Evolutionary conservation across 2,888 invertebrate species (phyloP).

Genomic region (Volucella zonaria): DNA sequence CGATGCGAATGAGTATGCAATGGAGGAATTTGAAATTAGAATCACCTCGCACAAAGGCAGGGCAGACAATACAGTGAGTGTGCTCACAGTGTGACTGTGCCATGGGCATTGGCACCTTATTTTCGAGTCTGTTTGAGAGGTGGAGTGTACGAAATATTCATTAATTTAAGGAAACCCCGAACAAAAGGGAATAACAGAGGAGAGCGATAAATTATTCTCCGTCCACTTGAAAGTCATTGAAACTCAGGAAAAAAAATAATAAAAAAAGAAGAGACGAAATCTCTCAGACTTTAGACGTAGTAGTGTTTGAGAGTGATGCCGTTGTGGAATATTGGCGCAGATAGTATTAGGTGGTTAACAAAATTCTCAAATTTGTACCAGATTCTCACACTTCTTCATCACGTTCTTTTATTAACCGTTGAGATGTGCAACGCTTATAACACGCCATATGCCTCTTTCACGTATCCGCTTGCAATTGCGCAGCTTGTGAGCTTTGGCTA

Average conservation of each 20-base stretch:
- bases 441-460: too few relatives aligned
- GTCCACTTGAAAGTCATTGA: slow-evolving; percentile 39
- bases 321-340: neutral
- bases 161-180: slow-evolving; percentile 69
- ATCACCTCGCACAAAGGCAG: neutral
- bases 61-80: neutral
- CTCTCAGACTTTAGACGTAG: slow-evolving; percentile 32
- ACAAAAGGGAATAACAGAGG: slow-evolving; percentile 60
- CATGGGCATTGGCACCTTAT: slow-evolving; percentile 31
- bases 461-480: too few relatives aligned
- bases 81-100: slow-evolving; percentile 5
- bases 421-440: too few relatives aligned
- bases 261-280: slow-evolving; percentile 7
- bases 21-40: slow-evolving; percentile 15
- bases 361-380: neutral
- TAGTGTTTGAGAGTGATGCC: slow-evolving; percentile 31
- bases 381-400: neutral
- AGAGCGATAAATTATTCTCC: slow-evolving; percentile 57
- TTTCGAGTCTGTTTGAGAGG: slow-evolving; percentile 44
- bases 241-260: slow-evolving; percentile 1
- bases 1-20: slow-evolving; percentile 14
- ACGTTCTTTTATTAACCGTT: too few relatives aligned
- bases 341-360: neutral
- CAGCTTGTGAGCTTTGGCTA: too few relatives aligned
- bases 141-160: slow-evolving; percentile 28